These are phyloP conservation scores for Cisticola juncidis DNA, from an alignment of 2,113 vertebrate species.

Conservation along the genomic window DNA sequence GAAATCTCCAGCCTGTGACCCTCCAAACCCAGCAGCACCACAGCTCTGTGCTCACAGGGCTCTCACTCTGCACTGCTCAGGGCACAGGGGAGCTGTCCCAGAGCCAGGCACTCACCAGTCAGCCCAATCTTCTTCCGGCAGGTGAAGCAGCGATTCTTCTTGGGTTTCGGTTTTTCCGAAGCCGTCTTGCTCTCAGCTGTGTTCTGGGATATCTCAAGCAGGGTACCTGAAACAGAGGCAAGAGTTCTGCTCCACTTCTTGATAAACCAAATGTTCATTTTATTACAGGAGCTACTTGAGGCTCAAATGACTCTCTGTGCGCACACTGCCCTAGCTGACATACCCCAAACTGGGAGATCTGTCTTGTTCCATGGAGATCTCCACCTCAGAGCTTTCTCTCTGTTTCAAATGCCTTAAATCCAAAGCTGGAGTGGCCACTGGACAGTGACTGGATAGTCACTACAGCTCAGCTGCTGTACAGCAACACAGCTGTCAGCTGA, in stretches of 20 bases:
- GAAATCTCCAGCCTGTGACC: background rate
- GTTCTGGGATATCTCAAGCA: slow-evolving; percentile 75
- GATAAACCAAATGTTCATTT: background rate
- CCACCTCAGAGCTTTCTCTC: background rate
- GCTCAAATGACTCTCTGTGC: background rate
- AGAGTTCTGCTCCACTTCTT: background rate
- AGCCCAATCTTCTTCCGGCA: slow-evolving; percentile 91
- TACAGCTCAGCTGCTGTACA: background rate
- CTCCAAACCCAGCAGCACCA: background rate
- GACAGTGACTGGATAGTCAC: background rate
- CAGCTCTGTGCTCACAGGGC: background rate
- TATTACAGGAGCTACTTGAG: background rate
- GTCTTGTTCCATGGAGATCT: background rate
- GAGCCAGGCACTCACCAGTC: slow-evolving; percentile 75
- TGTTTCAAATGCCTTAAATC: background rate
- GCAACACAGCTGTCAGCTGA: slow-evolving; percentile 2
- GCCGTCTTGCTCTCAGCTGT: slow-evolving; percentile 78
- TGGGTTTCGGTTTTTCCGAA: slow-evolving; percentile 80
- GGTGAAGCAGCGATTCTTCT: slow-evolving; percentile 89
- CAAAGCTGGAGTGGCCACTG: background rate
- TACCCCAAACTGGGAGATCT: background rate
- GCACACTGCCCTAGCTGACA: background rate
- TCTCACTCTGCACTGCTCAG: background rate
- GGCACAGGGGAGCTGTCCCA: background rate
- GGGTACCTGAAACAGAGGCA: slow-evolving; percentile 64